Conservation (phyloP, 2,888 invertebrate genomes). For the Sminthurides aquaticus region DNA sequence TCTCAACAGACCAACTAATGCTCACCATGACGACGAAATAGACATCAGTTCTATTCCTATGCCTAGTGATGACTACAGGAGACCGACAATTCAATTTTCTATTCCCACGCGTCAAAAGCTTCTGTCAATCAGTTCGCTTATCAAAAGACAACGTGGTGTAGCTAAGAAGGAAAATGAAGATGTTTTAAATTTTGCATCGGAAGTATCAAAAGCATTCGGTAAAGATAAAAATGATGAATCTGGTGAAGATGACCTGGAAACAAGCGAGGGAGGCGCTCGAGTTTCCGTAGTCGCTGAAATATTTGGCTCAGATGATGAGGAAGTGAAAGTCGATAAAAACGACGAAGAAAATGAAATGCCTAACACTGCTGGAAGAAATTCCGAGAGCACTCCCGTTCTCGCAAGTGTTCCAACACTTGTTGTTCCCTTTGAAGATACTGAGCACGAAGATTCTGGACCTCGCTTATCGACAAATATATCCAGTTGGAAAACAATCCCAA, state of each 20-base stretch:
- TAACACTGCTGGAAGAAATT: too few species aligned
- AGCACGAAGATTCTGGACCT: too few species aligned
- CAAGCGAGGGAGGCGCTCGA: constrained; percentile 24
- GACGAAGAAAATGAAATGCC: too few species aligned
- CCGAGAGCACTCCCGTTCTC: too few species aligned
- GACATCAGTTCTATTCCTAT: constrained; percentile 37
- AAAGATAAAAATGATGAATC: constrained; percentile 25
- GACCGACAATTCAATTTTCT: constrained; percentile 41
- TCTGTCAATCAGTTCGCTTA: constrained; percentile 40
- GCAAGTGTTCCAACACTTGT: too few species aligned
- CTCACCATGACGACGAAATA: constrained; percentile 15
- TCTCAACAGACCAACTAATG: neutral
- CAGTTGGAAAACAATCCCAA: too few species aligned
- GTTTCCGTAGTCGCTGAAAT: constrained; percentile 40
- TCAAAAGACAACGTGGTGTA: constrained; percentile 41
- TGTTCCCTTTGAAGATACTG: too few species aligned
- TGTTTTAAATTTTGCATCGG: constrained; percentile 31
- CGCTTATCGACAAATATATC: too few species aligned
- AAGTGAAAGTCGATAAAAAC: too few species aligned
- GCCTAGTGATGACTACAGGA: constrained; percentile 36
- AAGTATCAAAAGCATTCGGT: constrained; percentile 48
- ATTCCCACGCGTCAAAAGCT: constrained; percentile 41
- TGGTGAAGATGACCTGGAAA: constrained; percentile 22
- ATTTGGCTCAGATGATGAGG: constrained; percentile 42
- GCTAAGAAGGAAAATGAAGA: constrained; percentile 33